Evolutionary conservation across 2,888 invertebrate genomes (phyloP).

Genomic region (Graphium colonna): DNA sequence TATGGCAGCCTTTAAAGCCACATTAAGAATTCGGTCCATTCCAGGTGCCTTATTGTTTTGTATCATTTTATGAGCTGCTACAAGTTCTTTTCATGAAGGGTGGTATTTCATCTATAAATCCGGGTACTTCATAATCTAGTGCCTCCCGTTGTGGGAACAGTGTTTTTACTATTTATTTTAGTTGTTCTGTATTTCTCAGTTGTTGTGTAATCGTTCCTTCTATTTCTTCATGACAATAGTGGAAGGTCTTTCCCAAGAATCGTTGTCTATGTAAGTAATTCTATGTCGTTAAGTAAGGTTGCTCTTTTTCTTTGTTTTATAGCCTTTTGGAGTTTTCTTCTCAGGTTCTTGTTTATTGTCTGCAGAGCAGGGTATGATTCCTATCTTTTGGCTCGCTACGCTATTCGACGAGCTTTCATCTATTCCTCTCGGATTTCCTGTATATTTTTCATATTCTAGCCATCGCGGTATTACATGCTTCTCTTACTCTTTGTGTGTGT

Average conservation of each 20-base stretch:
- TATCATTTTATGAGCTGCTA: background rate
- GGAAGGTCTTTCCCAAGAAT: background rate
- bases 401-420: no score
- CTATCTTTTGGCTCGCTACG: no score
- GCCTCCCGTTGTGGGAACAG: background rate
- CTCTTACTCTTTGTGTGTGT: no score
- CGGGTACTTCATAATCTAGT: background rate
- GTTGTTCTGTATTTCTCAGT: background rate
- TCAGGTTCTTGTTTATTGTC: no score
- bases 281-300: background rate
- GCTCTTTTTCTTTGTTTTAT: background rate
- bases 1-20: constrained; percentile 10
- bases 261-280: background rate
- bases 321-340: background rate
- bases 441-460: no score
- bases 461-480: no score
- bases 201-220: background rate
- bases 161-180: background rate
- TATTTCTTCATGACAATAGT: background rate
- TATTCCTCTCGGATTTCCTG: no score
- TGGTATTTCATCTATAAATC: background rate
- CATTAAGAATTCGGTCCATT: constrained; percentile 6
- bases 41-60: constrained; percentile 14
- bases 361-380: no score
- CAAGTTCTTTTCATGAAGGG: background rate